Evolutionary conservation across 2,113 vertebrate species (phyloP).

Genomic region (Myrmecobius fasciatus): DNA sequence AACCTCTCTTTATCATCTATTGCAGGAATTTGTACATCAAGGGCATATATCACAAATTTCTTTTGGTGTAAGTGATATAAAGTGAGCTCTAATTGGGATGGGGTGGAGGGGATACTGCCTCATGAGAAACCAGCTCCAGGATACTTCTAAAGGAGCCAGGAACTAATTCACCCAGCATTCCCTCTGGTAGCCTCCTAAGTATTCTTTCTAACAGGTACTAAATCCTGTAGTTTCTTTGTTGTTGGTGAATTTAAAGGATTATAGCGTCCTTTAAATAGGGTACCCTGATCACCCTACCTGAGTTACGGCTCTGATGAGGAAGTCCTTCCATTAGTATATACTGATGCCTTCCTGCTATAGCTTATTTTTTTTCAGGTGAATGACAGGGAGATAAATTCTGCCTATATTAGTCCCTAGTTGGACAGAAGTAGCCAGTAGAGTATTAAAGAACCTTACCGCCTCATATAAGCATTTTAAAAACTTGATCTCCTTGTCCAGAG

Average conservation of each 20-base stretch:
- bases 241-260: not conserved
- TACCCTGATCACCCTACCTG: not conserved
- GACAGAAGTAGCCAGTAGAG: not conserved
- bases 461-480: conserved; percentile 87
- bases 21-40: not conserved
- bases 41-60: not conserved
- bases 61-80: not conserved
- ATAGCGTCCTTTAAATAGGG: not conserved
- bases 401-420: not conserved
- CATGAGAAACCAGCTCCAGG: not conserved
- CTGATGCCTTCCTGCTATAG: not conserved
- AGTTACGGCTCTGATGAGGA: not conserved
- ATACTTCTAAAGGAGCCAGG: not conserved
- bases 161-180: not conserved
- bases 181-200: not conserved
- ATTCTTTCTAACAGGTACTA: not conserved
- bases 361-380: not conserved
- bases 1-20: not conserved
- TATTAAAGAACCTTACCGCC: conserved; percentile 75
- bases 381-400: not conserved
- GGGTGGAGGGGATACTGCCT: not conserved
- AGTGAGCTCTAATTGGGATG: not conserved
- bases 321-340: not conserved
- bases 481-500: conserved; percentile 85
- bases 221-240: not conserved